A percentile compares a stretch with the other conserved stretches of the same genome.
These are phyloP conservation scores for Idaea aversata DNA, from an alignment of 2,888 invertebrate genomes.

Conservation along the genomic window DNA sequence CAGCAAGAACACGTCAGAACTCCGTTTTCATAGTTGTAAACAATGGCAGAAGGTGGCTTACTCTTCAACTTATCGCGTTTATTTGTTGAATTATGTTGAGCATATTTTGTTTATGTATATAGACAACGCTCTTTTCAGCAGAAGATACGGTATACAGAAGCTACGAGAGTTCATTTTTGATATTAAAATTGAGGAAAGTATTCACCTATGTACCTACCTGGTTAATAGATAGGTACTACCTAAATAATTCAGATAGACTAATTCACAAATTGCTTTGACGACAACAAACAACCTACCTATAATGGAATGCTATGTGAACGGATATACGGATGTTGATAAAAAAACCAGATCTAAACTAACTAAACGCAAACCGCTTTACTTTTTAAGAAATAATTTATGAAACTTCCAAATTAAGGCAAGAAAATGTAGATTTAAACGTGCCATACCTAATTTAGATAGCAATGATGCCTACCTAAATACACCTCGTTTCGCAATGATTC, in stretches of 20 bases:
- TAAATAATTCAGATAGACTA: background rate
- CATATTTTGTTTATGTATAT: no score
- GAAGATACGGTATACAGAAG: no score
- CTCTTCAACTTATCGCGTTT: no score
- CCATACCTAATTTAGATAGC: background rate
- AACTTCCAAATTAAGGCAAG: background rate
- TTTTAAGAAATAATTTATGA: background rate
- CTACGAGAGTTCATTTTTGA: no score
- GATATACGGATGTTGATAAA: conserved; percentile 23
- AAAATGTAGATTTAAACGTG: background rate
- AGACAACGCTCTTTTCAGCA: no score
- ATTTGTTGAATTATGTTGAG: no score
- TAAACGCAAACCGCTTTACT: background rate
- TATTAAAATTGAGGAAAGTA: no score
- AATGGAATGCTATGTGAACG: conserved; percentile 9
- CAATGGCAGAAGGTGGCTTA: no score
- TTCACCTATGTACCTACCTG: no score
- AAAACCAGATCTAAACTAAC: conserved; percentile 5
- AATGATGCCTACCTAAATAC: background rate
- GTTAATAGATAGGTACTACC: background rate
- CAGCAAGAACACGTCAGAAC: no score
- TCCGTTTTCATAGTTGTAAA: no score
- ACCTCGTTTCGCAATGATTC: background rate
- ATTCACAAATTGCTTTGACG: background rate
- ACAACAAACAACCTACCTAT: background rate